Evolutionary conservation across 2,888 invertebrate species (phyloP).

Genomic region (Archips xylosteana): DNA sequence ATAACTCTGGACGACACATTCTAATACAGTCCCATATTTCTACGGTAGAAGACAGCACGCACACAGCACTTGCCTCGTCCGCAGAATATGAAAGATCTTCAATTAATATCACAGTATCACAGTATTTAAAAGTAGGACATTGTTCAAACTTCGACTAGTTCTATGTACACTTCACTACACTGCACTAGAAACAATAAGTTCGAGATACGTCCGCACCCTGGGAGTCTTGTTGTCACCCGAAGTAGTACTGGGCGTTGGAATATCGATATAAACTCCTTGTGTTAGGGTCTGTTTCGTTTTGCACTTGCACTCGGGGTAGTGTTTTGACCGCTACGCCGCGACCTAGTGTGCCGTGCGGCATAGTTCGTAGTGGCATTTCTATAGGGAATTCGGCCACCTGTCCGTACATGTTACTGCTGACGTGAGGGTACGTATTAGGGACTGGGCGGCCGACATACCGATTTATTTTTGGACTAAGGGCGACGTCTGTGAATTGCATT

Average conservation of each 20-base stretch:
- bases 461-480: conserved; percentile 80
- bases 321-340: conserved; percentile 80
- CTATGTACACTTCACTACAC: conserved; percentile 73
- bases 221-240: conserved; percentile 90
- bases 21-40: conserved; percentile 10
- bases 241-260: conserved; percentile 89
- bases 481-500: conserved; percentile 77
- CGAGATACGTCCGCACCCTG: conserved; percentile 83
- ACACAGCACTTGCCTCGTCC: conserved; percentile 9
- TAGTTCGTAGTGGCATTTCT: conserved; percentile 82
- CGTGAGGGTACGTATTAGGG: conserved; percentile 80
- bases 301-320: conserved; percentile 76
- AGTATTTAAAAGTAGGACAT: conserved; percentile 82
- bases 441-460: conserved; percentile 80
- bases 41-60: not conserved
- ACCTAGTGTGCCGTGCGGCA: conserved; percentile 80
- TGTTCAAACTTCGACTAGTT: conserved; percentile 66
- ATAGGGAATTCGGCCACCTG: conserved; percentile 82
- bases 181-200: conserved; percentile 86
- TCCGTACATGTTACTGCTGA: conserved; percentile 83
- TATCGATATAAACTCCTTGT: conserved; percentile 88
- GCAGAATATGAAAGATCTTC: conserved; percentile 71
- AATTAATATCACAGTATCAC: conserved; percentile 84
- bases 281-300: conserved; percentile 81
- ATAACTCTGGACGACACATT: conserved; percentile 27